Conservation (phyloP, 2,797 vertebrate genomes). For the Oreochromis mossambicus region DNA sequence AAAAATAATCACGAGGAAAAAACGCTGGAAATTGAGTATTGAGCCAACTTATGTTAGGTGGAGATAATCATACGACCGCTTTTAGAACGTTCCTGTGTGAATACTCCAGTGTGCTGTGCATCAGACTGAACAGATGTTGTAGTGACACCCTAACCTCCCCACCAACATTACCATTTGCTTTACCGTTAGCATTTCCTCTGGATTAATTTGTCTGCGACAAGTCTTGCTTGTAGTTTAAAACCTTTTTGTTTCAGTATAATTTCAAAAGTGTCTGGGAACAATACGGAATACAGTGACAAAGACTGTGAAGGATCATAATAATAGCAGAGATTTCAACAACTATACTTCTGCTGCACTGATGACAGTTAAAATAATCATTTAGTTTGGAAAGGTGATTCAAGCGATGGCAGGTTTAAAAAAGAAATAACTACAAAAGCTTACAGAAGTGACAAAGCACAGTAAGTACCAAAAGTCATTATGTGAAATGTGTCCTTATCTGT, state of each 20-base stretch:
- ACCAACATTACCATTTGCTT: conserved; percentile 22
- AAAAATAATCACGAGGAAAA: not conserved
- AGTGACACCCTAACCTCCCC: conserved; percentile 19
- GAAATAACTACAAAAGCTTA: not conserved
- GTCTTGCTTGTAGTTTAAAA: not conserved
- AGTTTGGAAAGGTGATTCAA: conserved; percentile 11
- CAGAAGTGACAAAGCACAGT: not conserved
- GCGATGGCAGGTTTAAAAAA: not conserved
- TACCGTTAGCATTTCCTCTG: not conserved
- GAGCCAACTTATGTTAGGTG: not conserved
- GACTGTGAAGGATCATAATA: not conserved
- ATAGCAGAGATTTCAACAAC: not conserved
- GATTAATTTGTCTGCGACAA: not conserved
- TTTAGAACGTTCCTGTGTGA: conserved; percentile 17
- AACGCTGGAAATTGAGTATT: not conserved
- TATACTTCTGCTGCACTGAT: not conserved
- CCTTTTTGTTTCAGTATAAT: not conserved
- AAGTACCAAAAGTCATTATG: not conserved
- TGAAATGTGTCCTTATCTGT: conserved; percentile 11
- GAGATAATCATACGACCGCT: not conserved
- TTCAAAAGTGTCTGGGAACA: not conserved
- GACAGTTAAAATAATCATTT: conserved; percentile 9
- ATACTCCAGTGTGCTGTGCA: conserved; percentile 6
- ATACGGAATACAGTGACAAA: not conserved
- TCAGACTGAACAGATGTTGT: conserved; percentile 51